These are phyloP conservation scores for Drosophila prosaltans DNA, from an alignment of 1,140 invertebrate species.

Conservation along the genomic window DNA sequence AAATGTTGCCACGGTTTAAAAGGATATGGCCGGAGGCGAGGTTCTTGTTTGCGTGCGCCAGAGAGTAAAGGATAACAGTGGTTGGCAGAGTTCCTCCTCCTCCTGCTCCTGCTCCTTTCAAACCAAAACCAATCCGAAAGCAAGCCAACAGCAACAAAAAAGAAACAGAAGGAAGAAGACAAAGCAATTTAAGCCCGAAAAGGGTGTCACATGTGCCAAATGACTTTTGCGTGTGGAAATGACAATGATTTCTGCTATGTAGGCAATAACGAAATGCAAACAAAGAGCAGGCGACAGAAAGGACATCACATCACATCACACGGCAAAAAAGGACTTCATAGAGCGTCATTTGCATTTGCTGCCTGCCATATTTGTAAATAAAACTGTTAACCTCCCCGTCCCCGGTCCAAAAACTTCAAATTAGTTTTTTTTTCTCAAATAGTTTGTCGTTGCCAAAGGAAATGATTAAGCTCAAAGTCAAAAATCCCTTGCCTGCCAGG, in stretches of 20 bases:
- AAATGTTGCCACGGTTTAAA: conserved; percentile 81
- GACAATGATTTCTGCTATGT: conserved; percentile 79
- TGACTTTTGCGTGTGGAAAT: conserved; percentile 82
- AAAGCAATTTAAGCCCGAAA: conserved; percentile 80
- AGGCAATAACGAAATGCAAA: conserved; percentile 81
- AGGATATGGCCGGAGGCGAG: conserved; percentile 32
- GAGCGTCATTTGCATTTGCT: conserved; percentile 79
- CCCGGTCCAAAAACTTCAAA: conserved; percentile 59
- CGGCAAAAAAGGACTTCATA: conserved; percentile 70
- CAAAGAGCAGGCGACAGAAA: conserved; percentile 47
- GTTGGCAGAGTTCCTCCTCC: conserved; percentile 29
- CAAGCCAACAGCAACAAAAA: background rate
- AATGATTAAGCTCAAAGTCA: conserved; percentile 71
- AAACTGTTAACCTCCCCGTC: conserved; percentile 50
- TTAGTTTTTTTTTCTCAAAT: conserved; percentile 58
- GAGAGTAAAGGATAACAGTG: conserved; percentile 34
- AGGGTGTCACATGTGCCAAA: conserved; percentile 81
- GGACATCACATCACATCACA: conserved; percentile 23
- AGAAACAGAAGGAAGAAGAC: conserved; percentile 32
- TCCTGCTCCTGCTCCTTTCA: background rate
- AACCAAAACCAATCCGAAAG: conserved; percentile 14
- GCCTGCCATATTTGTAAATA: conserved; percentile 80
- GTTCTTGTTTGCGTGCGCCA: conserved; percentile 2
- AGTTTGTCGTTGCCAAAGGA: conserved; percentile 54
- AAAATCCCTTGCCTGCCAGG: conserved; percentile 24